Conservation (phyloP, 2,888 invertebrate species). For the Deilephila porcellus region DNA sequence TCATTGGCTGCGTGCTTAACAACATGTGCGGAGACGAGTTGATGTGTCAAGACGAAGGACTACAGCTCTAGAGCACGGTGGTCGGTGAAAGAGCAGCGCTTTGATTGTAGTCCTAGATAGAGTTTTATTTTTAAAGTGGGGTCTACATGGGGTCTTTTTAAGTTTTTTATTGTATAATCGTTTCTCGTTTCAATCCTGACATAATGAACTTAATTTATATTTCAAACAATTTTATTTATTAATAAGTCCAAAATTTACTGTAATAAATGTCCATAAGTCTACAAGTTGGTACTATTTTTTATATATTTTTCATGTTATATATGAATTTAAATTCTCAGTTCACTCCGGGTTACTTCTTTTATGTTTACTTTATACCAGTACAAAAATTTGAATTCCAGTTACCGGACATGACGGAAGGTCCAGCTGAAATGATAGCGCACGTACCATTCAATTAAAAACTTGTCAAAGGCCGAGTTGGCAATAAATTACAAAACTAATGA, state of each 20-base stretch:
- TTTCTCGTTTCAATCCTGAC: too few species aligned
- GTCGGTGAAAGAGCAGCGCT: neutral
- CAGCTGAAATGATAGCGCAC: neutral
- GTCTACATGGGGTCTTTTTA: too few species aligned
- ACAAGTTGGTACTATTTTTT: too few species aligned
- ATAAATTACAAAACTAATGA: slow-evolving; percentile 6
- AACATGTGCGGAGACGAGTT: neutral
- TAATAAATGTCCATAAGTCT: too few species aligned
- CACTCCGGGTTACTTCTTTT: too few species aligned
- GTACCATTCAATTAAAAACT: neutral
- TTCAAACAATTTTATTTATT: too few species aligned
- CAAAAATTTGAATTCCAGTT: neutral
- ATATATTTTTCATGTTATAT: too few species aligned
- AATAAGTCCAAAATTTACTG: too few species aligned
- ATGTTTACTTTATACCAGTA: too few species aligned
- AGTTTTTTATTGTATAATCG: too few species aligned
- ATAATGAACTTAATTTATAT: too few species aligned
- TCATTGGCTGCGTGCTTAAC: slow-evolving; percentile 17
- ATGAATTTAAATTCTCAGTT: too few species aligned
- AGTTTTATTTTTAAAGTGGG: neutral
- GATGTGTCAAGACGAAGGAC: slow-evolving; percentile 13
- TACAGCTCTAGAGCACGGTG: neutral
- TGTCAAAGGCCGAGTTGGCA: neutral
- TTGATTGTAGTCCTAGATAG: neutral
- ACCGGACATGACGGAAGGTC: neutral